phyloP scores from a whole-genome alignment of 1,140 invertebrate species.

The Drosophila bocki region DNA sequence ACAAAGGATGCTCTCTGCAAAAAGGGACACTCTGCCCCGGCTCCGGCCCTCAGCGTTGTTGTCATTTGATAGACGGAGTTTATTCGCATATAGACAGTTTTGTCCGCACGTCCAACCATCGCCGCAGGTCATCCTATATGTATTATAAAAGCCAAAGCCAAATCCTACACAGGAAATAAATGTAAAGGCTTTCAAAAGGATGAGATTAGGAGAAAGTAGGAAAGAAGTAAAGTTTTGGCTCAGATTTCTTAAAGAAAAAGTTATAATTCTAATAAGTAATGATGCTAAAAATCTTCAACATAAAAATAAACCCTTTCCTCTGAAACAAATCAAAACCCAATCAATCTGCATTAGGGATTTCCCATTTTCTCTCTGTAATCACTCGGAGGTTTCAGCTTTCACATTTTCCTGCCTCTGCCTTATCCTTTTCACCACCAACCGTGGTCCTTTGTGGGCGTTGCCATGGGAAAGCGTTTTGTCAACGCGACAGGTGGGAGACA shows the following conservation, averaged over 20 bases:
- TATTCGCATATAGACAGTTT: constrained; percentile 57
- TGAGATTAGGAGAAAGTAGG: not conserved
- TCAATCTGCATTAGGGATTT: not conserved
- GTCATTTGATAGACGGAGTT: constrained; percentile 47
- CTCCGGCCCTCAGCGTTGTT: constrained; percentile 2
- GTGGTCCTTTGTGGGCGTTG: constrained; percentile 34
- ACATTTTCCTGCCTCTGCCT: not conserved
- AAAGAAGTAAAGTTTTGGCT: not conserved
- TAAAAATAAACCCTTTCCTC: not conserved
- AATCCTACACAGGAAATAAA: constrained; percentile 12
- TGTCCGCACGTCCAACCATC: constrained; percentile 9
- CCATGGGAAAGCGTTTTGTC: constrained; percentile 54
- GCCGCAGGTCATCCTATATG: constrained; percentile 25
- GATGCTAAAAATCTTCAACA: no score
- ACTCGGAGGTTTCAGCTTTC: constrained; percentile 4
- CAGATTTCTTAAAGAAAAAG: not conserved
- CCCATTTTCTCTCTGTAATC: constrained; percentile 16
- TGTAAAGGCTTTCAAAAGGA: not conserved
- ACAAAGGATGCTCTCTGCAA: constrained; percentile 35
- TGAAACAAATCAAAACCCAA: not conserved
- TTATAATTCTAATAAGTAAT: no score
- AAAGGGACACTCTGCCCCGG: constrained; percentile 27
- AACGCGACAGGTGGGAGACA: constrained; percentile 44
- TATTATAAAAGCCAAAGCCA: constrained; percentile 31
- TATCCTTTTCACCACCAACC: not conserved